These are phyloP conservation scores for Eilema griseolum DNA, from an alignment of 2,888 invertebrate genomes.

Conservation along the genomic window DNA sequence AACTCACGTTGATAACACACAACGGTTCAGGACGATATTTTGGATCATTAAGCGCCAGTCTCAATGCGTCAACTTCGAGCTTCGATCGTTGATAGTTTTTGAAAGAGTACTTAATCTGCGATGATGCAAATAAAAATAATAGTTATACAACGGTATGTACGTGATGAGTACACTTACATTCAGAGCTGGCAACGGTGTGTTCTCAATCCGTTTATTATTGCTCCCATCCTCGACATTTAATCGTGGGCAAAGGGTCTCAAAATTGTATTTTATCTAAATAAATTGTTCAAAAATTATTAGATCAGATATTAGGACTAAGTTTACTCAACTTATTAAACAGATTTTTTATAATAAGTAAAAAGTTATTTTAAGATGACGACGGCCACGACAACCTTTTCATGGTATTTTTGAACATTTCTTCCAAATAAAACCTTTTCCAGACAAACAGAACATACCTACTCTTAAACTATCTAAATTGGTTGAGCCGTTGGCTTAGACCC, in stretches of 20 bases:
- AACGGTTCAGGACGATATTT: constrained; percentile 88
- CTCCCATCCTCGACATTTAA: constrained; percentile 88
- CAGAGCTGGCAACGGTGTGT: constrained; percentile 91
- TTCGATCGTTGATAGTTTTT: constrained; percentile 88
- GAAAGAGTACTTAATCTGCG: constrained; percentile 91
- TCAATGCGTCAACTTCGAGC: constrained; percentile 86
- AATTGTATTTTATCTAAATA: constrained; percentile 92
- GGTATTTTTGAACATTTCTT: no score
- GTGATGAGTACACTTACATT: constrained; percentile 88
- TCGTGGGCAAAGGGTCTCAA: constrained; percentile 90
- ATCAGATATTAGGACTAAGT: background rate
- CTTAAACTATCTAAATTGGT: no score
- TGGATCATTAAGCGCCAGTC: constrained; percentile 87
- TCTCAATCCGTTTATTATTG: constrained; percentile 83
- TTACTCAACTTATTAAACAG: background rate
- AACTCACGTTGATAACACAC: constrained; percentile 90
- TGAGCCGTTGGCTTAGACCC: no score
- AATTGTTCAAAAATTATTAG: constrained; percentile 33
- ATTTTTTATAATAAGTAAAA: background rate
- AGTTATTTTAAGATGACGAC: background rate
- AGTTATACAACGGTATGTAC: constrained; percentile 15
- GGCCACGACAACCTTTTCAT: no score
- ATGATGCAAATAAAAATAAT: constrained; percentile 61
- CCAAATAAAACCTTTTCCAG: no score
- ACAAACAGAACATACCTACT: no score